Evolutionary conservation across 2,888 invertebrate species (phyloP), one percentile per base, ranked within the genome.

Genomic region (Drosophila robusta): DNA sequence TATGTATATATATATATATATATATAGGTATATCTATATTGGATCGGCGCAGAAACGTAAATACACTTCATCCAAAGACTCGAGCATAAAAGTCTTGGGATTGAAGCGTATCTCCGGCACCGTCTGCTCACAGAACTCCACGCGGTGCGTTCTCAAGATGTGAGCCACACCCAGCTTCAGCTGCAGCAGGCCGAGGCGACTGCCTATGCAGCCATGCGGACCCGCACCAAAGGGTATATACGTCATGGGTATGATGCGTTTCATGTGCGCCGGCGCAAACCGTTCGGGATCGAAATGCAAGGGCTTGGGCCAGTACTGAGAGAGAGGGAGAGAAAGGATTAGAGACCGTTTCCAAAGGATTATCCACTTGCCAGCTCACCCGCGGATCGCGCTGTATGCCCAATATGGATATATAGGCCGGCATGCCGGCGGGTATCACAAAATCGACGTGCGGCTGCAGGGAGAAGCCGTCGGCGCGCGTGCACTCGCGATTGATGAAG

Each of bases 181-280:
- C 66, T 91, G 91, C 6, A 92, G 66, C 1, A 90, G 5, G 0
- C 91, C 92, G 24, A 92, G 71, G 3, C 92, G 90, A 70, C 91
- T 91, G 12, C 92, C 92, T 58, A 92, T 90, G 32, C 92, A 92
- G 26, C 88, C 87, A 62, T 90, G 90, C 3, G 91, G 91, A 4
- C 92, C 92, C 6, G 73, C 78, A 4, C 92, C 92, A 56, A 92
- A 92, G 0, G 92, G 92, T 68, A 91, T 71, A 67, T 89, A 91
- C 0, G 89, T 79, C 80, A 89, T 89, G 1, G 90, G 90, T 12
- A 70, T 55, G 38, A 91, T 87, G 1, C 70, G 69, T 0, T 56
- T 16, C 0, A 80, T 51, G 0, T 73, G 76, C 18, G 80, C 64
- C 0, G 80, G 55, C 1, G 81, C 63, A 65, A 92, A 92, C 7